Conservation (phyloP, 2,888 invertebrate species). For the Polydesmus complanatus region DNA sequence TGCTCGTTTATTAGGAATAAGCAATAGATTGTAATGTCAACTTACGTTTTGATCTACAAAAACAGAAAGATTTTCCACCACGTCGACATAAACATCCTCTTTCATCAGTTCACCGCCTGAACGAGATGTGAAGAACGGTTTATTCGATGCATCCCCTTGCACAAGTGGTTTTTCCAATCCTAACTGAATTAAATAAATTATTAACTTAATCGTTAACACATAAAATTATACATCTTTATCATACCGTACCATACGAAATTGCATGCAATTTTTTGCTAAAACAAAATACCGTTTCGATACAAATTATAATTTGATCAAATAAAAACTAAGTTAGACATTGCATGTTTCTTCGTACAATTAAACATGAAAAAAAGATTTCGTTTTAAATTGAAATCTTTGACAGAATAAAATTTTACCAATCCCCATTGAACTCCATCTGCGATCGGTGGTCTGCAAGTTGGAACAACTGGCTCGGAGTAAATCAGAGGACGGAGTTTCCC, state of each 20-base stretch:
- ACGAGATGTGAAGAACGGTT: not conserved
- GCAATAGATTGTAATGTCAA: too few relatives aligned
- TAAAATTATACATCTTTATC: too few relatives aligned
- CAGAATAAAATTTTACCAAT: not conserved
- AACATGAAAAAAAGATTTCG: too few relatives aligned
- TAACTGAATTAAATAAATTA: too few relatives aligned
- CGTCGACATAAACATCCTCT: not conserved
- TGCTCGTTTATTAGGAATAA: too few relatives aligned
- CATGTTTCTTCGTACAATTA: too few relatives aligned
- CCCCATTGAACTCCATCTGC: not conserved
- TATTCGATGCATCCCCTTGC: not conserved
- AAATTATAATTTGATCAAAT: too few relatives aligned
- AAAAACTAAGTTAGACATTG: too few relatives aligned
- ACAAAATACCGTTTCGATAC: too few relatives aligned
- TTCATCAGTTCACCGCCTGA: not conserved
- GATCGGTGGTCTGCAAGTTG: not conserved
- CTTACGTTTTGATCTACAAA: not conserved
- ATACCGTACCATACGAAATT: too few relatives aligned
- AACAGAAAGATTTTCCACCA: not conserved
- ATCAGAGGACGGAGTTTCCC: not conserved
- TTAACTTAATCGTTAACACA: too few relatives aligned
- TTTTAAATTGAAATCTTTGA: not conserved
- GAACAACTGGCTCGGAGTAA: not conserved
- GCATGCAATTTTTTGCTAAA: not conserved
- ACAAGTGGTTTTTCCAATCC: not conserved